A percentile compares a stretch with the other conserved stretches of the same genome.
Evolutionary conservation across 2,888 invertebrate species (phyloP).

Genomic region (Craniophora ligustri): DNA sequence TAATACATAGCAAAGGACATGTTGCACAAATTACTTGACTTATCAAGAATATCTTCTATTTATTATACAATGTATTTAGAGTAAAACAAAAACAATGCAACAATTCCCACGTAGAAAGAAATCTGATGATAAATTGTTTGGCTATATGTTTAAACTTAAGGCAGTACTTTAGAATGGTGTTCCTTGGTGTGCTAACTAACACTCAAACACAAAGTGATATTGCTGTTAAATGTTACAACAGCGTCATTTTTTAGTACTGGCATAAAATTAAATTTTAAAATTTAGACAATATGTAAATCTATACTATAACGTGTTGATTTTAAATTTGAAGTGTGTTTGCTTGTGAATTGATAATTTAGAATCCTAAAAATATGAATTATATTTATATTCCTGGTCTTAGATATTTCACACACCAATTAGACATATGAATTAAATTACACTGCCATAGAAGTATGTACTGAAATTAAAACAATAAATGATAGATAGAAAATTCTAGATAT

Average conservation of each 20-base stretch:
- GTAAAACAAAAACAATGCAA: not conserved
- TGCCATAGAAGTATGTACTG: conserved; percentile 30
- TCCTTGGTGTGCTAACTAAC: too few species aligned
- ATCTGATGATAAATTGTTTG: conserved; percentile 12
- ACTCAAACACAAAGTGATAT: too few species aligned
- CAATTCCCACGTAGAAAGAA: too few species aligned
- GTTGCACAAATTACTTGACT: too few species aligned
- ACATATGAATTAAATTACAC: conserved; percentile 25
- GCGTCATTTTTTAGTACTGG: not conserved
- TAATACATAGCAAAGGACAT: too few species aligned
- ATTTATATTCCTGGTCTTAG: conserved; percentile 23
- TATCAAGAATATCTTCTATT: too few species aligned
- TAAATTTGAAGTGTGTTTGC: conserved; percentile 15
- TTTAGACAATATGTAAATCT: conserved; percentile 15
- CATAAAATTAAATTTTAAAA: conserved; percentile 8
- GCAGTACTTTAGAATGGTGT: not conserved
- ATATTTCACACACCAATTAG: conserved; percentile 30
- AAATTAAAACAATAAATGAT: conserved; percentile 7
- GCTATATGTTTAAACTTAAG: not conserved
- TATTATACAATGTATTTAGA: not conserved
- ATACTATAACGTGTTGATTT: conserved; percentile 15
- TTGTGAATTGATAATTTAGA: conserved; percentile 17
- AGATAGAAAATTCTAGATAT: conserved; percentile 15
- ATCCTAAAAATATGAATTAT: not conserved
- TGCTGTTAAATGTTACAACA: not conserved